Evolutionary conservation across 2,888 invertebrate species (phyloP), one percentile per base, ranked within the genome.

Genomic region (Leptopilina myrica): DNA sequence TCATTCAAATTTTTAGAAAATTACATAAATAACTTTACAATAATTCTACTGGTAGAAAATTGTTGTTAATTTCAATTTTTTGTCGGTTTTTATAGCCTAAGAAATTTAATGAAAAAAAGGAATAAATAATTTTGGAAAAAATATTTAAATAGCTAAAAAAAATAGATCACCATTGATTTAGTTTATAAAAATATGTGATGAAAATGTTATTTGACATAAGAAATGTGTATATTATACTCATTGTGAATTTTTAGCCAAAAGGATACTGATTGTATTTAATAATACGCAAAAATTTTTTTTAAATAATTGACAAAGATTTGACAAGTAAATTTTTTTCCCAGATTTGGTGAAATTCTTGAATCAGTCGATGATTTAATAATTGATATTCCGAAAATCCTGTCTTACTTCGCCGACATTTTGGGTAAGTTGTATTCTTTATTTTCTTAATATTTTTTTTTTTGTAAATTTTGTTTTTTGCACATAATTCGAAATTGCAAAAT

Each of bases 351-450:
- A 88, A 93, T 95, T 80, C 92, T 96, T 79, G 94, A 94, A 81
- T 87, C 90, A 83, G 95, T 95, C 14, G 95, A 95, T 82, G 98
- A 98, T 87, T 92, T 96, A 84, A 93, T 94, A 84, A 95, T 97
- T 85, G 98, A 98, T 93, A 95, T 97, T 90, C 98, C 98, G 56
- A 96, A 95, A 92, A 93, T 97, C 81, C 97, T 96, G 95, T 93
- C 94, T 81, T 96, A 96, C 91, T 93, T 97, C 88, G 96, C 95
- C 77, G 95, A 96, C 92, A 93, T 97, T 89, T 92, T 97, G 84
- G 92, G 93, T 89, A 89, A 90, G 90, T 89, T 77, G 8, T 8
- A 43, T 64, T 62, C 46, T 78, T 14, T 26, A 43, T 20, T 64
- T 14, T 33, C 1, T 73, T 86, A 20, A 8, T n/a, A 33, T 59